A percentile compares a stretch with the other conserved stretches of the same genome.
Evolutionary conservation across 1,140 invertebrate species (phyloP).

Genomic region (Periplaneta americana): DNA sequence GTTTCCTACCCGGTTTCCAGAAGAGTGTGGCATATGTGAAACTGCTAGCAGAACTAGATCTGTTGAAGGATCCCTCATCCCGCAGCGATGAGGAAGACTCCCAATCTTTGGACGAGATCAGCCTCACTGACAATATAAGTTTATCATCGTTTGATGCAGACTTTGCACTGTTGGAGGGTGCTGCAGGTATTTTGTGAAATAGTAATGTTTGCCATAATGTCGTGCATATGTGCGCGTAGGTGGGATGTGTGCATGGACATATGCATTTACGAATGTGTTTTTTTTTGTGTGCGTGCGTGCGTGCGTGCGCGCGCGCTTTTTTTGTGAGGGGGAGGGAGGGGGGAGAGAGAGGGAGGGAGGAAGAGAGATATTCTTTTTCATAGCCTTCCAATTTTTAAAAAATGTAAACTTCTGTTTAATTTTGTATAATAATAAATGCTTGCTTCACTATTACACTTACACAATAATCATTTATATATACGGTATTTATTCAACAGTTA

Average conservation of each 20-base stretch:
- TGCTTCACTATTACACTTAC: no score
- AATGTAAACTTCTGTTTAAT: no score
- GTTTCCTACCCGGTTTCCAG: slow-evolving; percentile 65
- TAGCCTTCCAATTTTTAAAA: no score
- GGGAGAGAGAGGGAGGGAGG: no score
- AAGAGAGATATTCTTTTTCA: no score
- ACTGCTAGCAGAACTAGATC: slow-evolving; percentile 68
- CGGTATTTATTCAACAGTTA: no score
- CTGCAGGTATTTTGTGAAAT: neutral
- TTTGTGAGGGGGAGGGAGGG: no score
- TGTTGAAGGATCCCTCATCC: slow-evolving; percentile 46
- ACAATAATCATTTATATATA: no score
- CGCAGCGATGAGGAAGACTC: slow-evolving; percentile 27
- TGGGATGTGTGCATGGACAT: neutral
- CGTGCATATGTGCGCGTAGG: neutral
- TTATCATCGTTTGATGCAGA: slow-evolving; percentile 16
- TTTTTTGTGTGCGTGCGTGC: neutral
- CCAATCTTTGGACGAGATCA: slow-evolving; percentile 27
- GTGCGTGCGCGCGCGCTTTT: no score
- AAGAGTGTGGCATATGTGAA: slow-evolving; percentile 63
- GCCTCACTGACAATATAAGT: slow-evolving; percentile 27
- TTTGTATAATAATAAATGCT: no score
- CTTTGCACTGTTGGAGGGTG: neutral
- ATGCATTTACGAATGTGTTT: neutral
- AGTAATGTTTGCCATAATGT: no score